Evolutionary conservation across 1,140 invertebrate genomes (phyloP), one percentile per base, ranked within the genome.

Genomic region (Uloborus diversus): DNA sequence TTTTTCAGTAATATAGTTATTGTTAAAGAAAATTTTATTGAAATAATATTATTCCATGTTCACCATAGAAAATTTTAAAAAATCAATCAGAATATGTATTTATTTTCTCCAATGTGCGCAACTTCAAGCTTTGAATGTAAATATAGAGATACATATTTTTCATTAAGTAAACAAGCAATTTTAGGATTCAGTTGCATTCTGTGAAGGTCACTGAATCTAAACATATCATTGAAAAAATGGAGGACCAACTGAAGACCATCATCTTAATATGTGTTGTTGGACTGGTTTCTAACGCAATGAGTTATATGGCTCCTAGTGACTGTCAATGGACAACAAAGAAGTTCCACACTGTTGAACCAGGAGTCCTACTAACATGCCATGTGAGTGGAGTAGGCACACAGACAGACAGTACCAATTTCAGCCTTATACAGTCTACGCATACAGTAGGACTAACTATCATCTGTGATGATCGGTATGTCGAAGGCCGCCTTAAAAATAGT

Each of bases 401-500:
- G 9, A 62, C 68, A n/a, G 80, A 81, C 59, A 79, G 65, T 33
- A 69, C 81, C 30, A 84, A 84, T 61, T 83, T 84, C 32, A 82
- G 80, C 73, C 82, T 82, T 62, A 84, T 84, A 35, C 82, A 82
- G 62, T 78, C 82, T 14, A 49, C 65, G 49, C 75, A 78, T 14
- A 84, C 83, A 11, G 33, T 37, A 23, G 62, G 75, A 59, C 69
- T 84, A 49, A 75, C 62, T 11, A 66, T 84, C 47, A 59, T 82
- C 53, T 84, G 83, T 68, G 82, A 83, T 68, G 83, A 84, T 64
- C 59, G 81, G 25, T 78, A 81, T 20, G 71, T 80, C 47, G 82
- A 84, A 65, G 83, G 81, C 33, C 73, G 66, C 51, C 78, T 84
- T 51, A 62, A 73, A 49, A 81, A 84, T 69, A 89, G 91, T 61